Conservation (phyloP, 2,888 invertebrate genomes). For the Idaea straminata region DNA sequence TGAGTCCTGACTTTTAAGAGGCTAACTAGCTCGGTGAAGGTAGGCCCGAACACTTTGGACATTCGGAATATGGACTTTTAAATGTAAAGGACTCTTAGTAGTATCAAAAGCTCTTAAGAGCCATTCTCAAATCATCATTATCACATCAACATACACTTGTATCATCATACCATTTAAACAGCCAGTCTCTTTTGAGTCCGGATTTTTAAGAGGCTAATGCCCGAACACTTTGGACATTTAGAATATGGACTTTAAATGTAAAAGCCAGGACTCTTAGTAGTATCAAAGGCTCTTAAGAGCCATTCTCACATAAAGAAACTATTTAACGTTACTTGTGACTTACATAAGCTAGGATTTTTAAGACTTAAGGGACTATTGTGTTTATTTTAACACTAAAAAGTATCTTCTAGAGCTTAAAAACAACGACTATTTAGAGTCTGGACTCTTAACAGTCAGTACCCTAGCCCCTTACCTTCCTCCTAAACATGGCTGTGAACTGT, state of each 20-base stretch:
- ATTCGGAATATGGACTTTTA: no score
- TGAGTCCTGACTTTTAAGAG: no score
- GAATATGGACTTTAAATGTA: no score
- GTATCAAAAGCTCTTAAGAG: no score
- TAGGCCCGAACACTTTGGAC: no score
- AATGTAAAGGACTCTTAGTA: no score
- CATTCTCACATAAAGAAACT: neutral
- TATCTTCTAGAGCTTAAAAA: no score
- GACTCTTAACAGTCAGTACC: neutral
- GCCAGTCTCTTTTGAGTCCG: no score
- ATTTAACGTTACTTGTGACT: neutral
- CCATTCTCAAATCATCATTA: no score
- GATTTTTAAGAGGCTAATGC: neutral
- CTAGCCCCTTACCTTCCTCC: conserved; percentile 81
- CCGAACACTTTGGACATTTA: no score
- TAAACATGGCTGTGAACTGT: conserved; percentile 94
- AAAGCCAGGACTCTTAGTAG: neutral
- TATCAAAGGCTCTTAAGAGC: neutral
- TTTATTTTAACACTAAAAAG: neutral
- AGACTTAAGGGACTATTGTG: neutral
- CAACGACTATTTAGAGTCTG: neutral
- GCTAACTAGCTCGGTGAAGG: neutral
- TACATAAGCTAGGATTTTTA: no score
- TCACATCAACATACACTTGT: neutral
- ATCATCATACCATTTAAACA: neutral